Evolutionary conservation across 2,113 vertebrate genomes (phyloP), one percentile per base, ranked within the genome.

Genomic region (Oryzias woworae): DNA sequence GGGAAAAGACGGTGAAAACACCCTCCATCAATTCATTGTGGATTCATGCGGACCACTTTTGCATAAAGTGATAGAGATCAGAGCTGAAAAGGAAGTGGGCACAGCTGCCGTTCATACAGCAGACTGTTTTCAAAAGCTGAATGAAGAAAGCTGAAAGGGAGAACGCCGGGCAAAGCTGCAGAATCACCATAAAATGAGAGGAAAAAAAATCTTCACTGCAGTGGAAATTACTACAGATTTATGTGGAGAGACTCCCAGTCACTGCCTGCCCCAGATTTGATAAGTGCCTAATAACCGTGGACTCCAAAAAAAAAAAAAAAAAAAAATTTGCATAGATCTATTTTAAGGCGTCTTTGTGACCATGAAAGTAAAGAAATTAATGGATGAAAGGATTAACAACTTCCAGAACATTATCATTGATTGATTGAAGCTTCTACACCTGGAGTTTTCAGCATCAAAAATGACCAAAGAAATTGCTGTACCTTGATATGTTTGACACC

Each of bases 401-500:
- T 57, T 78, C 42, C 42, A 13, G 46, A 51, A 80, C 73, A 69
- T 36, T 18, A 62, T 46, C 78, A 69, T 51, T 66, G 20, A 20
- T 20, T 74, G 78, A 80, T 76, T 60, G 6, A 22, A 20, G 20
- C 45, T n/a, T 46, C 16, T 61, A 71, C 53, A 24, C 43, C 51
- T 46, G 31, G 52, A 67, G 55, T 55, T 36, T 36, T 8, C 14
- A 1, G 13, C 36, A 55, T 43, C 51, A 28, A 14, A 63, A 62
- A 62, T 51, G 48, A 79, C 49, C 58, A 44, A 3, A 46, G 56
- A 76, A 57, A 61, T 56, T 10, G 58, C 55, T 75, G 80, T 95
- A 98, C 96, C 96, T 98, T 98, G 80, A 98, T 98, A 81, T 98
- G 96, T 90, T 98, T 98, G 82, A 98, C 95, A 0, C 96, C 96